Evolutionary conservation across 1,140 invertebrate species (phyloP).

Genomic region (Lordiphosa mommai): DNA sequence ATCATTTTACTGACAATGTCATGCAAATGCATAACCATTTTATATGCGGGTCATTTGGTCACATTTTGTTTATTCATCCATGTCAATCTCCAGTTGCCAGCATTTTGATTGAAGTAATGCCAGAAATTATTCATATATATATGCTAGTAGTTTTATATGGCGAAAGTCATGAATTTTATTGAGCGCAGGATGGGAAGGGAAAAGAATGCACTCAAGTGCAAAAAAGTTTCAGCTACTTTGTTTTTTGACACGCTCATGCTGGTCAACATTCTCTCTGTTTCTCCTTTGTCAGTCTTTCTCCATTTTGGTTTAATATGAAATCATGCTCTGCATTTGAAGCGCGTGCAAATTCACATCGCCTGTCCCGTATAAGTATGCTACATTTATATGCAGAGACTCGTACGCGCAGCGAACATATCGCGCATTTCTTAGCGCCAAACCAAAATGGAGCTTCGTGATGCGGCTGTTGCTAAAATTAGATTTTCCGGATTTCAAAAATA

Average conservation of each 20-base stretch:
- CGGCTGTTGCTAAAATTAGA: too few relatives aligned
- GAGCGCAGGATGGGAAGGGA: conserved; percentile 4
- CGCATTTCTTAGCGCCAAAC: background rate
- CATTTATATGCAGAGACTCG: conserved; percentile 32
- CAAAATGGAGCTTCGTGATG: background rate
- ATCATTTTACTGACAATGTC: background rate
- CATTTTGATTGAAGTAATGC: background rate
- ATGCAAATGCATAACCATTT: conserved; percentile 29
- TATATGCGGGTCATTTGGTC: conserved; percentile 13
- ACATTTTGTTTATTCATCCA: conserved; percentile 10
- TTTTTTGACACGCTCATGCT: conserved; percentile 15
- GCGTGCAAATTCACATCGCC: background rate
- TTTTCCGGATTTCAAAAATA: too few relatives aligned
- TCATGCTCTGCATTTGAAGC: conserved; percentile 25
- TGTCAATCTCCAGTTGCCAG: conserved; percentile 1
- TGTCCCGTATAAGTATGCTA: conserved; percentile 6
- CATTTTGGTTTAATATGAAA: conserved; percentile 17
- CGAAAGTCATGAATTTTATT: conserved; percentile 34
- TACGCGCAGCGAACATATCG: background rate
- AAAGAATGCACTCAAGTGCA: conserved; percentile 5
- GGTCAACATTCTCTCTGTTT: background rate
- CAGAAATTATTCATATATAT: background rate
- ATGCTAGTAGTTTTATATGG: background rate
- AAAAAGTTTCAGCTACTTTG: conserved; percentile 21
- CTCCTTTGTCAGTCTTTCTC: background rate